A percentile compares a stretch with the other conserved stretches of the same genome.
Conservation (phyloP, 2,797 vertebrate species). For the Hafferia zeledoni region DNA sequence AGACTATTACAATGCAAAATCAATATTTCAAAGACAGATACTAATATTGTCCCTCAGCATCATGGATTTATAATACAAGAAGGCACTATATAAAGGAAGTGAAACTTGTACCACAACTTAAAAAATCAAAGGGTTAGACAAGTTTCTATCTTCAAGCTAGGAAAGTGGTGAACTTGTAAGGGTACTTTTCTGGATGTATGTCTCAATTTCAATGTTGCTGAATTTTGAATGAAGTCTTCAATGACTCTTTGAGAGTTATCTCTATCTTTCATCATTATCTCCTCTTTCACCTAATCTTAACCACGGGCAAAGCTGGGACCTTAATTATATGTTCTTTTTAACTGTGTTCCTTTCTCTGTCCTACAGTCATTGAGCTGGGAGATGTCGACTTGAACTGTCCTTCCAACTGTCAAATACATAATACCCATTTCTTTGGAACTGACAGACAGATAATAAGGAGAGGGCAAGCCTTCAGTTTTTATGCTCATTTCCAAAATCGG, state of each 20-base stretch:
- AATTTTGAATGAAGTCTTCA: not conserved
- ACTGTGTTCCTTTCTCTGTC: not conserved
- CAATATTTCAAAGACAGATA: not conserved
- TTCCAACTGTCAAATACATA: slow-evolving; percentile 56
- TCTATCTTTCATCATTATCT: not conserved
- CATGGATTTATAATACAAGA: not conserved
- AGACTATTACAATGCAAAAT: not conserved
- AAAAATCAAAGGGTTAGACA: not conserved
- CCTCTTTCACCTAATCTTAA: not conserved
- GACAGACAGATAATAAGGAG: slow-evolving; percentile 59
- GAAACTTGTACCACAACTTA: not conserved
- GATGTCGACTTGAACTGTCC: slow-evolving; percentile 53
- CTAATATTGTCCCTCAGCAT: not conserved
- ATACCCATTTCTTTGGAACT: slow-evolving; percentile 34
- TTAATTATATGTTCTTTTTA: not conserved
- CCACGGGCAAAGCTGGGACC: not conserved
- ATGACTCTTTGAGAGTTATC: not conserved
- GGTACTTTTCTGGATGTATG: not conserved
- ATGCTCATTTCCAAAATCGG: slow-evolving; percentile 56
- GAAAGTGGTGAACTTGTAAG: not conserved
- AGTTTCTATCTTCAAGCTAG: not conserved
- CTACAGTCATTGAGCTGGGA: slow-evolving; percentile 52
- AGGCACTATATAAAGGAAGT: not conserved
- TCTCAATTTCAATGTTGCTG: not conserved
- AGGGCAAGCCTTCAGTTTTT: slow-evolving; percentile 62